Conservation (phyloP, 2,797 vertebrate species). For the Gambelia wislizenii region DNA sequence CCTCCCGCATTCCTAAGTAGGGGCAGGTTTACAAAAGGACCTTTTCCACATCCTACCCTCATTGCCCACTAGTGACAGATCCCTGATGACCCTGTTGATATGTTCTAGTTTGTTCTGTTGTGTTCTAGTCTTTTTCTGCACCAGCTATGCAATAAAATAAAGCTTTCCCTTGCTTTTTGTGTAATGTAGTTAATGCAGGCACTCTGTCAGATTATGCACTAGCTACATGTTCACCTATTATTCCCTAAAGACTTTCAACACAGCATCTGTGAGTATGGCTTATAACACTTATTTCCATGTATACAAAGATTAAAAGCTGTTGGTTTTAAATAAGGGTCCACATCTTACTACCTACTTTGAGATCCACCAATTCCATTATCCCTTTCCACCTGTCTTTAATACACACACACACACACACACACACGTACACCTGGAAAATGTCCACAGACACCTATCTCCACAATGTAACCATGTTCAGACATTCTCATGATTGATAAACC, state of each 20-base stretch:
- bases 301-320: constrained; percentile 46
- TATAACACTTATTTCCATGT: constrained; percentile 24
- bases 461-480: neutral
- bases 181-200: neutral
- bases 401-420: too few relatives aligned
- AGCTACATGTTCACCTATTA: neutral
- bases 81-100: neutral
- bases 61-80: too few relatives aligned
- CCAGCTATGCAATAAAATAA: constrained; percentile 37
- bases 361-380: neutral
- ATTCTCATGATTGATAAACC: neutral
- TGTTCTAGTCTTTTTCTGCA: neutral
- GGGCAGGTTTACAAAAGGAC: too few relatives aligned
- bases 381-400: neutral
- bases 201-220: constrained; percentile 10
- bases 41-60: neutral
- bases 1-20: too few relatives aligned
- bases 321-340: neutral
- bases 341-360: neutral
- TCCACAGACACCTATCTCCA: neutral
- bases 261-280: constrained; percentile 29
- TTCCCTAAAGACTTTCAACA: constrained; percentile 42
- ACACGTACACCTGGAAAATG: neutral
- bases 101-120: too few relatives aligned
- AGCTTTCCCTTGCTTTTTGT: constrained; percentile 41